These are phyloP conservation scores for Sycophila sp. DNA, from an alignment of 1,140 invertebrate genomes.

Conservation along the genomic window DNA sequence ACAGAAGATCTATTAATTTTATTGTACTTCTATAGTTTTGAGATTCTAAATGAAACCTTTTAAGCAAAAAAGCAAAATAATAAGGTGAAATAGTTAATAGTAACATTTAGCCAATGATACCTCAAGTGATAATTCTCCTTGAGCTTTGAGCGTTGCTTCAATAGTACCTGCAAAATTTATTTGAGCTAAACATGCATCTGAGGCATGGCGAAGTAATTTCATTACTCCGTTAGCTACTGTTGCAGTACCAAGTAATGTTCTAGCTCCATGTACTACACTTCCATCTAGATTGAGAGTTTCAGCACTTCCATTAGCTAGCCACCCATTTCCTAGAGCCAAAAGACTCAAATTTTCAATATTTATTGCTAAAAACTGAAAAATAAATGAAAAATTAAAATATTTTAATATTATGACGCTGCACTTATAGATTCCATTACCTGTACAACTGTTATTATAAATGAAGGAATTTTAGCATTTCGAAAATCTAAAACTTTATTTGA, in stretches of 20 bases:
- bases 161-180: constrained; percentile 77
- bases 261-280: constrained; percentile 76
- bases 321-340: constrained; percentile 77
- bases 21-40: too few species aligned
- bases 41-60: background rate
- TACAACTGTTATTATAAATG: constrained; percentile 82
- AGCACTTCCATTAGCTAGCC: constrained; percentile 79
- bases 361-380: constrained; percentile 82
- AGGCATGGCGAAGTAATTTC: constrained; percentile 65
- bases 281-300: constrained; percentile 83
- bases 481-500: constrained; percentile 71
- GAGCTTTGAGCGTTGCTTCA: constrained; percentile 79
- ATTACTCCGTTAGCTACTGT: constrained; percentile 70
- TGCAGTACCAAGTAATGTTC: constrained; percentile 77
- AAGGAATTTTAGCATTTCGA: constrained; percentile 78
- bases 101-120: constrained; percentile 62
- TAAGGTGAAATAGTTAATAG: background rate
- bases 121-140: constrained; percentile 81
- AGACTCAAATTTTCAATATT: constrained; percentile 85
- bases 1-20: background rate
- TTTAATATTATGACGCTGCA: background rate
- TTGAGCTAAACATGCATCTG: constrained; percentile 73
- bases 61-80: background rate
- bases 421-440: constrained; percentile 72
- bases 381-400: constrained; percentile 13